Evolutionary conservation across 2,888 invertebrate species (phyloP).

Genomic region (Amaurobius ferox): DNA sequence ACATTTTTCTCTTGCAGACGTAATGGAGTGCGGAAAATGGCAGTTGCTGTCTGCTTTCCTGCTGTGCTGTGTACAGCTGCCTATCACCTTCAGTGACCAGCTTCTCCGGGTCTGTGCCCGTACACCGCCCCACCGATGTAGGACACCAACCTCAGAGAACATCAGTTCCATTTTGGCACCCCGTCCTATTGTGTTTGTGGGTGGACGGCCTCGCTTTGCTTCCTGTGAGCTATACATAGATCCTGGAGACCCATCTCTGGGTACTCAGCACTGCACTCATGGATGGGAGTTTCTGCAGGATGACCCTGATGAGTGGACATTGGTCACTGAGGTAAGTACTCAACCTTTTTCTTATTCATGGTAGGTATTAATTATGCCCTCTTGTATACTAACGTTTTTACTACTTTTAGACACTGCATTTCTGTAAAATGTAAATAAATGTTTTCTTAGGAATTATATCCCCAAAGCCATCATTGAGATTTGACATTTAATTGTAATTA

Average conservation of each 20-base stretch:
- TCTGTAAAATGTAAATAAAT: too few relatives aligned
- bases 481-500: too few relatives aligned
- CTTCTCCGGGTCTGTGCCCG: slow-evolving; percentile 69
- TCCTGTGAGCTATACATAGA: slow-evolving; percentile 72
- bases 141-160: slow-evolving; percentile 14
- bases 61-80: slow-evolving; percentile 73
- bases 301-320: slow-evolving; percentile 66
- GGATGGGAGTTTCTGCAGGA: slow-evolving; percentile 73
- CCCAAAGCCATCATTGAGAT: too few relatives aligned
- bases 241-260: slow-evolving; percentile 69
- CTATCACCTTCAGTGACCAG: slow-evolving; percentile 71
- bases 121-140: slow-evolving; percentile 73
- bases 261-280: slow-evolving; percentile 60
- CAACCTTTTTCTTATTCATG: too few relatives aligned
- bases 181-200: slow-evolving; percentile 44
- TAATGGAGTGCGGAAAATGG: slow-evolving; percentile 60
- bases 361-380: too few relatives aligned
- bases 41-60: slow-evolving; percentile 73
- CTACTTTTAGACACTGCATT: too few relatives aligned
- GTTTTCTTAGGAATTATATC: too few relatives aligned
- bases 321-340: slow-evolving; percentile 55
- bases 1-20: not conserved
- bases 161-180: slow-evolving; percentile 2
- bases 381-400: too few relatives aligned
- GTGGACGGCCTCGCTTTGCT: slow-evolving; percentile 54